Base-by-base conservation (phyloP, 2,113 vertebrate species). In the Arvicanthis niloticus region DNA sequence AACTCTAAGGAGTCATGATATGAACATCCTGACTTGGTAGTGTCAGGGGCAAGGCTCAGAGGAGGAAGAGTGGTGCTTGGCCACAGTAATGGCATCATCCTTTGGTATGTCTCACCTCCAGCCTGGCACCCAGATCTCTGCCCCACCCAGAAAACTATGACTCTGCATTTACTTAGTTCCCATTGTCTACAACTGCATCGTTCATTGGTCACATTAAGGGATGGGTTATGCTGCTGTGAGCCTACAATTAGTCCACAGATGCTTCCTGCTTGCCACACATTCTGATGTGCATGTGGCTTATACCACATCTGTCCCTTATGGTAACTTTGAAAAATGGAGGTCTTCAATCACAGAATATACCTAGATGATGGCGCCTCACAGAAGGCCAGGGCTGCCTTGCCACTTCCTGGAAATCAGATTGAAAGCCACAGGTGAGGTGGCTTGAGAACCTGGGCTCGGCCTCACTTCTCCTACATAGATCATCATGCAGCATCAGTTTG, bases 381-480 rank as follows among this genome's bases (percentile, higher is more conserved):
- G 26, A 6, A 37, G 42, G 13, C 65, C 53, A 53, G 53, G 21
- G 0, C 45, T 68, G 37, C 67, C 11, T 82, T 53, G 58, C 4
- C n/a, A 62, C 3, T 3, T 13, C 22, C 34, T 56, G 31, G 45
- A 34, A 91, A 60, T 68, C 40, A 85, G 37, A 31, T 34, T 80
- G 16, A 67, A 89, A 89, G 7, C 24, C 22, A 8, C 65, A 11
- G 12, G 19, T 1, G 0, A 24, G 22, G 12, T 62, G 51, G 42
- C 17, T 24, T 21, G n/a, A 58, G 34, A 42, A 2, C 1, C 22
- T 6, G 16, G 26, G 3, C 6, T 58, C 10, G 7, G 9, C 16
- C 37, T 22, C 1, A 9, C 0, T 53, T 4, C 0, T 15, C 1
- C 4, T 31, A 34, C 7, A 26, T 53, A 16, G 76, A 51, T 16